Evolutionary conservation across 2,797 vertebrate species (phyloP), one percentile per base, ranked within the genome.

Genomic region (Neoniphon sammara): DNA sequence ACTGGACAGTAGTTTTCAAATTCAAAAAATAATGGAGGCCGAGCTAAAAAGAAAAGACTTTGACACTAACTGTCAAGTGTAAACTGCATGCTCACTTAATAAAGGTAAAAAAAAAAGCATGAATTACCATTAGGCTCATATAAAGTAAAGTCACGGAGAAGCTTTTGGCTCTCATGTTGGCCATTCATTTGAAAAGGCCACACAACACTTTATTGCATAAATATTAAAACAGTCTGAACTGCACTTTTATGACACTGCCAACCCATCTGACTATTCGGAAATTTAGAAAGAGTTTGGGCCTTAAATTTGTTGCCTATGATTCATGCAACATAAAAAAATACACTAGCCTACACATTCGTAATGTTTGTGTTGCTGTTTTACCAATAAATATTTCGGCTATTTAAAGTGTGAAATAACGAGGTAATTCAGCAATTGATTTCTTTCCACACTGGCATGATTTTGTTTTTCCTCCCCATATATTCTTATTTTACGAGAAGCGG

Each of bases 151-250:
- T 17, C 0, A 4, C 21, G 53, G n/a, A 12, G 23, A 11, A 57
- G 61, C 34, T 46, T 44, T 53, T 25, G 14, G 27, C 64, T 74
- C 27, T 49, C 5, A 31, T 56, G 61, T 62, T 86, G 87, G 87
- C 85, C 87, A 71, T 75, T 42, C 65, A 4, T 58, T 17, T 3
- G 7, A 68, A 34, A 67, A 85, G 80, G 76, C 74, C 87, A 77
- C 62, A 72, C 60, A 58, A 47, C n/a, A 27, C 9, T 54, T 10
- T 21, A 11, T 3, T 12, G 25, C 2, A 23, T 70, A 23, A 68
- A 80, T 70, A 42, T 62, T 76, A 36, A 7, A 79, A 57, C n/a
- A 42, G 17, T 17, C 66, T 31, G 49, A 18, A 55, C 15, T 18
- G 53, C 25, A 1, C n/a, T 10, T 3, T 39, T 34, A n/a, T 18